Evolutionary conservation across 1,140 invertebrate species (phyloP).

Genomic region (Sinonovacula constricta): DNA sequence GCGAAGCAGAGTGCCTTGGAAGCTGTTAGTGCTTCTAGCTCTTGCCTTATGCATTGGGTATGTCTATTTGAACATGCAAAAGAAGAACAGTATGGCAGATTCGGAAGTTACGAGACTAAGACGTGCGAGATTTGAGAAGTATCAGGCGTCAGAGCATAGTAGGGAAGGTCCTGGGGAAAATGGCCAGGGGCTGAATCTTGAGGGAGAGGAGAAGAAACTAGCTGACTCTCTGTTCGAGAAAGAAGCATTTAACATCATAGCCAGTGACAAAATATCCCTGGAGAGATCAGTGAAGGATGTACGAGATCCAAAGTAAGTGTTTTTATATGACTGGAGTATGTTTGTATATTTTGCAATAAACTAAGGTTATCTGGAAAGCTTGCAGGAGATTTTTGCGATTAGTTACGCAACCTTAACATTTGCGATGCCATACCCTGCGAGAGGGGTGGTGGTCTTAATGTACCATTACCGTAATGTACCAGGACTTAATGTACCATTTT

Average conservation of each 20-base stretch:
- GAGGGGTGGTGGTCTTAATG: no score
- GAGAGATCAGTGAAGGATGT: constrained; percentile 91
- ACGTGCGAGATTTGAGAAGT: constrained; percentile 62
- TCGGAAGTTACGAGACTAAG: constrained; percentile 37
- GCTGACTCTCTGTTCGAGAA: constrained; percentile 82
- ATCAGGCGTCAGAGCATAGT: constrained; percentile 55
- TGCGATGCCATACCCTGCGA: no score
- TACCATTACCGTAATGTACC: no score
- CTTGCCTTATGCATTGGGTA: constrained; percentile 29
- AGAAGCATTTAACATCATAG: constrained; percentile 93
- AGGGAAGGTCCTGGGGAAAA: constrained; percentile 72
- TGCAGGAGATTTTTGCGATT: no score
- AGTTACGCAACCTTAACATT: no score
- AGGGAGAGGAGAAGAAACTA: constrained; percentile 66
- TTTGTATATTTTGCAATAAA: no score
- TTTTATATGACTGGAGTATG: no score
- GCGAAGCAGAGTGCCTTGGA: constrained; percentile 54
- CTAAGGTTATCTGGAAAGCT: no score
- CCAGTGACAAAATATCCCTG: constrained; percentile 93
- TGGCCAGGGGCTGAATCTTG: constrained; percentile 65
- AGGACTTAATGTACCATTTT: no score
- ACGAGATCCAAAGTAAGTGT: constrained; percentile 86
- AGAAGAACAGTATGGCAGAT: background rate
- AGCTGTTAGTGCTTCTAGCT: constrained; percentile 50
- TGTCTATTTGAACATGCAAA: constrained; percentile 15